Evolutionary conservation across 2,888 invertebrate species (phyloP).

Genomic region (Piscicola geometra): DNA sequence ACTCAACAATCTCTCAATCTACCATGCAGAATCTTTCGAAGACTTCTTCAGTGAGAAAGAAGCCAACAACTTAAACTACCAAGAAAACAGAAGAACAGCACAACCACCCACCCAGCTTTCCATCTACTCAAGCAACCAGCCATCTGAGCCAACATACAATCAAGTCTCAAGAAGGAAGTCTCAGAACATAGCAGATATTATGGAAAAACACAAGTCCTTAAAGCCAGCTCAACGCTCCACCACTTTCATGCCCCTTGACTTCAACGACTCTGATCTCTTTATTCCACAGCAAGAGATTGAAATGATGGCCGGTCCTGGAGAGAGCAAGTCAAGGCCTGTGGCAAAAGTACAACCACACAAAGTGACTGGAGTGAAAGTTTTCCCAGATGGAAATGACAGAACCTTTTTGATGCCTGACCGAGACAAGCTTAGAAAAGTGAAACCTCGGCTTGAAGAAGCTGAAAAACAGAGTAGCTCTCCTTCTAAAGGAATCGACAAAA

Average conservation of each 20-base stretch:
- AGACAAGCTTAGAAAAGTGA: slow-evolving; percentile 25
- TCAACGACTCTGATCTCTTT: neutral
- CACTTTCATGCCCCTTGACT: slow-evolving; percentile 2
- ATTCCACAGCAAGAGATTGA: neutral
- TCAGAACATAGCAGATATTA: neutral
- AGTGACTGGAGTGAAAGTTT: slow-evolving; percentile 40
- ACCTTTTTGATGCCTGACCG: slow-evolving; percentile 13
- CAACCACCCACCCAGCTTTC: neutral
- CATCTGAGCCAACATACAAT: neutral
- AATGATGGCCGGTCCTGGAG: neutral
- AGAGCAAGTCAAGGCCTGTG: slow-evolving; percentile 36
- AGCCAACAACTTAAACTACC: neutral
- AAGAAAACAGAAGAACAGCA: neutral
- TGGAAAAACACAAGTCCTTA: neutral
- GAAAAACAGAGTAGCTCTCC: neutral
- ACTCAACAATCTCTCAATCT: slow-evolving; percentile 15
- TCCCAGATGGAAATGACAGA: slow-evolving; percentile 37
- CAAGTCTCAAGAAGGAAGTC: neutral
- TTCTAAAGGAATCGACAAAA: neutral
- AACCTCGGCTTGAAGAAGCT: neutral
- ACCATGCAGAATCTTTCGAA: neutral
- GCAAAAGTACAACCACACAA: slow-evolving; percentile 43
- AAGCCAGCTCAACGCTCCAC: neutral
- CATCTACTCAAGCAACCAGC: neutral
- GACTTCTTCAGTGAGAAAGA: slow-evolving; percentile 5